Base-by-base conservation (phyloP, 2,888 invertebrate species). In the Willowsia nigromaculata region DNA sequence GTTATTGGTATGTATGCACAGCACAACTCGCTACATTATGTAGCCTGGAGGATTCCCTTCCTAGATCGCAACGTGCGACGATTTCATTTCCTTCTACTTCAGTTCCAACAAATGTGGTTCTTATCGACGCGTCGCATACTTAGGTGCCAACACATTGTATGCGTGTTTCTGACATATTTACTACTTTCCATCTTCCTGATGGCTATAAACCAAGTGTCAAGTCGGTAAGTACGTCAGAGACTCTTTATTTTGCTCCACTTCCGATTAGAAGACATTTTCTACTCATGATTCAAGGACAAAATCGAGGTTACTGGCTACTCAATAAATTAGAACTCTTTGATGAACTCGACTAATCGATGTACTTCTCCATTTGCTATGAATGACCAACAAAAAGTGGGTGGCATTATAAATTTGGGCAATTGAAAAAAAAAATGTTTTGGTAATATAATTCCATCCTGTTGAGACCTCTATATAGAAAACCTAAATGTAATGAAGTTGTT, bases 241-340 rank as follows among this genome's bases (percentile, higher is more conserved):
- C 68, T 3, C 37, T 37, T 68, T 62, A 62, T 62, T 30, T 22
- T 78, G 33, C 33, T 27, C 78, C 22, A 78, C 30, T 78, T 78
- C 78, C 78, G 78, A 76, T 56, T 33, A 13, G 18, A 18, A 33
- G 15, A 53, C 30, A 53, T 78, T 78, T 78, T 78, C 30, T 30
- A 9, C 30, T 53, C 53, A 78, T 78, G 78, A 33, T 78, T 78
- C 78, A 78, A 78, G 78, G 78, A 56, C 78, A 78, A 78, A 62
- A 33, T 68, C 18, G 33, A 18, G 37, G 68, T 33, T 68, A 37
- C 9, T 30, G 50, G 7, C 53, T 50, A 56, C 33, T 78, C 18
- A 50, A 53, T 78, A 68, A 68, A 68, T 68, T 68, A 68, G 6
- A 37, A 37, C n/a, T 68, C n/a, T 1, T n/a, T 65, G 30, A 65